Evolutionary conservation across 2,797 vertebrate genomes (phyloP).

Genomic region (Pangasius sanitwongsei): DNA sequence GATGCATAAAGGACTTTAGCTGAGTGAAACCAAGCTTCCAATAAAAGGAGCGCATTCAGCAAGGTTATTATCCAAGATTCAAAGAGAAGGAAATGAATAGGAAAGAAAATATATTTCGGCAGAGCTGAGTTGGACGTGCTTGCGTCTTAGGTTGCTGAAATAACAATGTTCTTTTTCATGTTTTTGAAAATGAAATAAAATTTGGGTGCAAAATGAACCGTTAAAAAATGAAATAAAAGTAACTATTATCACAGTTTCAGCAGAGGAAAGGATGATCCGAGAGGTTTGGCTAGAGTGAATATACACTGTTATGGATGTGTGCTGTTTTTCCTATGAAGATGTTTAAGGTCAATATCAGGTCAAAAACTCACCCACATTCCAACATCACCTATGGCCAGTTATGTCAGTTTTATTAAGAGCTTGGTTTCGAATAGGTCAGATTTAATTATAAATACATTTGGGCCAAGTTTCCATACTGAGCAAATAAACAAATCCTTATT

Average conservation of each 20-base stretch:
- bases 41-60: neutral
- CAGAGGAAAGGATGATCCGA: neutral
- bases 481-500: neutral
- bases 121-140: neutral
- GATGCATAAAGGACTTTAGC: neutral
- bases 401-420: neutral
- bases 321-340: neutral
- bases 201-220: neutral
- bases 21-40: neutral
- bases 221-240: neutral
- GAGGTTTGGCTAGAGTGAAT: neutral
- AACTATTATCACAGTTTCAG: neutral
- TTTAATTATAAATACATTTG: neutral
- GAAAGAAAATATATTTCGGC: neutral
- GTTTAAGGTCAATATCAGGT: neutral
- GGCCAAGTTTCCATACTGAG: neutral
- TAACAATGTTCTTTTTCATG: neutral
- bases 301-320: neutral
- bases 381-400: neutral
- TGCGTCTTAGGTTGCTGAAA: neutral
- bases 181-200: neutral
- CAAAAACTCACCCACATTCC: neutral
- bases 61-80: neutral
- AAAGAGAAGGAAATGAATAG: neutral
- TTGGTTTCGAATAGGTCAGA: neutral